These are phyloP conservation scores for Argyresthia goedartella DNA, from an alignment of 2,888 invertebrate species.

Conservation along the genomic window DNA sequence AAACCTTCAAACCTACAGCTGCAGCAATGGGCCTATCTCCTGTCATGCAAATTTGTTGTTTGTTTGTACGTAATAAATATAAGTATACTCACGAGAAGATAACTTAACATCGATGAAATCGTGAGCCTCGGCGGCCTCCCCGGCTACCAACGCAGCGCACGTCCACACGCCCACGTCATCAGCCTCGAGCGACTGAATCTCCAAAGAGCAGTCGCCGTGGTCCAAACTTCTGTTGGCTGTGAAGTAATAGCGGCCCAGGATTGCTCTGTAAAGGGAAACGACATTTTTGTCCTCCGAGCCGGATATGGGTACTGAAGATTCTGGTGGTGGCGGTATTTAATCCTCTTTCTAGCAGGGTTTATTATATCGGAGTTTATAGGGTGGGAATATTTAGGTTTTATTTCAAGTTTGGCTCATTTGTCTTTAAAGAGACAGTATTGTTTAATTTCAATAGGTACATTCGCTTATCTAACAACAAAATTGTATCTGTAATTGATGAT, in stretches of 20 bases:
- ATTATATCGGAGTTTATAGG: too few relatives aligned
- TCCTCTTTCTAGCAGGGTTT: too few relatives aligned
- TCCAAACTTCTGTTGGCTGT: conserved; percentile 36
- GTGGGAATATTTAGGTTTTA: too few relatives aligned
- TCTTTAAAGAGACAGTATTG: not conserved
- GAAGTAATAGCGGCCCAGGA: conserved; percentile 49
- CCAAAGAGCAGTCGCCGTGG: conserved; percentile 59
- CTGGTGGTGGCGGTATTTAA: too few relatives aligned
- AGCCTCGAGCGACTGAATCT: conserved; percentile 30
- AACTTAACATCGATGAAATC: conserved; percentile 26
- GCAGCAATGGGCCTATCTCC: too few relatives aligned
- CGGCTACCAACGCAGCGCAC: conserved; percentile 47
- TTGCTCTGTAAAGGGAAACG: conserved; percentile 40
- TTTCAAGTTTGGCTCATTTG: not conserved
- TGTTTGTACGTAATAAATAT: too few relatives aligned
- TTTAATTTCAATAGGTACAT: not conserved
- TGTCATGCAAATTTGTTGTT: too few relatives aligned
- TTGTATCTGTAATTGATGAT: not conserved
- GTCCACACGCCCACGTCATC: conserved; percentile 59
- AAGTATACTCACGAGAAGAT: conserved; percentile 16
- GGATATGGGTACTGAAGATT: not conserved
- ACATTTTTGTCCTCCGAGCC: not conserved
- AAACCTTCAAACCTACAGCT: too few relatives aligned
- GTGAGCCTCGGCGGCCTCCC: conserved; percentile 32
- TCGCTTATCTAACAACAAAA: not conserved